A percentile compares a stretch with the other conserved stretches of the same genome.
Evolutionary conservation across 2,797 vertebrate species (phyloP).

Genomic region (Thripadectes ignobilis): DNA sequence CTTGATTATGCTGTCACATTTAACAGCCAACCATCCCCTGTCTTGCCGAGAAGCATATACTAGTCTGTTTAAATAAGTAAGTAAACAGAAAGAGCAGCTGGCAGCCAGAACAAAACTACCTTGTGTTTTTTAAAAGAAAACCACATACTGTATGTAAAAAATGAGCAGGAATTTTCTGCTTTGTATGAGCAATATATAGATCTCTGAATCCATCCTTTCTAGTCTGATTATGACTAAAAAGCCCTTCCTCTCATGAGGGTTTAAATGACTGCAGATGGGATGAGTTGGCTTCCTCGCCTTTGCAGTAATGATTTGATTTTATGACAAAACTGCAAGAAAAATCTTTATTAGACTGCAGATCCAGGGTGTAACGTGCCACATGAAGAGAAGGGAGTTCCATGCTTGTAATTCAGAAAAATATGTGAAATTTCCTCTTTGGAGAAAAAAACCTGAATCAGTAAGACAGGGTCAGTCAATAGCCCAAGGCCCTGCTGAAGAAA

Average conservation of each 20-base stretch:
- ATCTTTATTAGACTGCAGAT: neutral
- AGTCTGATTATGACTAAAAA: neutral
- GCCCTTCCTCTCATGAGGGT: neutral
- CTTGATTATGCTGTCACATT: neutral
- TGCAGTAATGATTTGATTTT: neutral
- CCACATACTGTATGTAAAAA: neutral
- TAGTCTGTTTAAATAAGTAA: neutral
- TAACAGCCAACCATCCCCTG: neutral
- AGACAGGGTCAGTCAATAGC: neutral
- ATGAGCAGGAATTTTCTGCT: neutral
- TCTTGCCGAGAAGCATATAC: neutral
- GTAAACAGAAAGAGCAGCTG: neutral
- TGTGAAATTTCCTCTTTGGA: neutral
- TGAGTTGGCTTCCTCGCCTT: neutral
- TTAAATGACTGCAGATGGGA: neutral
- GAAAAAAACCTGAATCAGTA: neutral
- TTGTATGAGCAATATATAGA: neutral
- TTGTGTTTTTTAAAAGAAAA: neutral
- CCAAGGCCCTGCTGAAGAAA: neutral
- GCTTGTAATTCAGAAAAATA: neutral
- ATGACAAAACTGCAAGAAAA: neutral
- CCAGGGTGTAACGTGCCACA: accelerated
- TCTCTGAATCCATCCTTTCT: neutral
- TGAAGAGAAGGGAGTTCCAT: neutral
- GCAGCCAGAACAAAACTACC: neutral